These are phyloP conservation scores for Tigriopus japonicus DNA, from an alignment of 1,140 invertebrate genomes.

Conservation along the genomic window DNA sequence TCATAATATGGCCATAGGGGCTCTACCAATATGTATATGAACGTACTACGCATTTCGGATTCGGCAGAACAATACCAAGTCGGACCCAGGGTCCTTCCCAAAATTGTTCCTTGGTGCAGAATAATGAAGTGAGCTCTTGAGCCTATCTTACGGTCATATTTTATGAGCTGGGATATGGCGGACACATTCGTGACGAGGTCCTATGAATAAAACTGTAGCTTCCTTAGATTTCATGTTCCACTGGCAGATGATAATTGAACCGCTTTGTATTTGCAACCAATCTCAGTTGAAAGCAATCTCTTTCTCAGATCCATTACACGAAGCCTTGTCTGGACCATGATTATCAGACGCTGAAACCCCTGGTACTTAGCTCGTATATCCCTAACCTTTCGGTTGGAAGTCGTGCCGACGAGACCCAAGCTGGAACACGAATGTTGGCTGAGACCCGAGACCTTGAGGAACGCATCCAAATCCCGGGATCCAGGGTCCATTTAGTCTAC, in stretches of 20 bases:
- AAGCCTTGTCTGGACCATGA: constrained; percentile 62
- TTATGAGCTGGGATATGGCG: background rate
- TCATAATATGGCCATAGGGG: too few relatives aligned
- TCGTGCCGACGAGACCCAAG: background rate
- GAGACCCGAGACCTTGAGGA: constrained; percentile 46
- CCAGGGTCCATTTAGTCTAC: constrained; percentile 74
- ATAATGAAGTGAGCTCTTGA: too few relatives aligned
- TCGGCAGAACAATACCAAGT: too few relatives aligned
- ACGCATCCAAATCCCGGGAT: constrained; percentile 71
- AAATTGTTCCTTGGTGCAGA: too few relatives aligned
- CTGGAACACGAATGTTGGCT: background rate
- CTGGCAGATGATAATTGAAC: constrained; percentile 8
- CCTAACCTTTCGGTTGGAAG: constrained; percentile 11
- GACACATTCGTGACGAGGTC: background rate
- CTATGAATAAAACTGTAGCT: background rate
- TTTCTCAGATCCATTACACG: constrained; percentile 22
- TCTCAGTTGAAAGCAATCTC: background rate
- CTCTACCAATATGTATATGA: too few relatives aligned
- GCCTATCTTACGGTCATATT: background rate
- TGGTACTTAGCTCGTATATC: constrained; percentile 18
- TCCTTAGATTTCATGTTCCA: background rate
- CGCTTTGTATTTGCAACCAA: background rate
- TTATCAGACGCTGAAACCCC: constrained; percentile 38
- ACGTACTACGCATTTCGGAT: too few relatives aligned
- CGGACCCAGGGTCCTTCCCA: too few relatives aligned